These are phyloP conservation scores for Cherax destructor DNA, from an alignment of 1,140 invertebrate genomes.

Conservation along the genomic window DNA sequence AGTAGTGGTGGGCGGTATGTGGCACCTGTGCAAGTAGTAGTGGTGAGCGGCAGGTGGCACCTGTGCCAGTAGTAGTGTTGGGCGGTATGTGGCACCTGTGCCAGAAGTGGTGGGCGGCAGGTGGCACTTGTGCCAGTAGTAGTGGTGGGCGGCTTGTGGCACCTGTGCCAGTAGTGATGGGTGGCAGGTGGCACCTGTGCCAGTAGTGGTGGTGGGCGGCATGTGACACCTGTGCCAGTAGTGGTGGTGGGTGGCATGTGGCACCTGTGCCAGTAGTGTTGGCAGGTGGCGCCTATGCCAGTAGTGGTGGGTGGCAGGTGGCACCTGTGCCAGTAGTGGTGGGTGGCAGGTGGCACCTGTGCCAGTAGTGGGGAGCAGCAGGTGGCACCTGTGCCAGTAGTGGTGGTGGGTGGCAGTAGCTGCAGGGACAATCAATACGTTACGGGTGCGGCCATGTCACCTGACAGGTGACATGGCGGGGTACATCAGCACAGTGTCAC, in stretches of 20 bases:
- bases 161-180: neutral
- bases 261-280: neutral
- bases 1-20: neutral
- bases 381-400: neutral
- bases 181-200: neutral
- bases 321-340: neutral
- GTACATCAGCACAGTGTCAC: neutral
- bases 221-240: no score
- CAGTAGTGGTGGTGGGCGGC: no score
- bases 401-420: neutral
- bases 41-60: constrained; percentile 14
- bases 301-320: neutral
- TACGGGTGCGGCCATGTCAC: constrained; percentile 20
- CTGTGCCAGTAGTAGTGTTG: no score
- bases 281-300: neutral
- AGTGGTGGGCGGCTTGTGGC: neutral
- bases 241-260: neutral
- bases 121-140: neutral
- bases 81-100: neutral
- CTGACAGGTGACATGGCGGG: constrained; percentile 7
- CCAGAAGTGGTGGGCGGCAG: neutral
- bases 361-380: neutral
- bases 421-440: constrained; percentile 47
- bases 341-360: no score
- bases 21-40: neutral